phyloP scores from a whole-genome alignment of 2,797 vertebrate genomes.

The Periophthalmus magnuspinnatus region DNA sequence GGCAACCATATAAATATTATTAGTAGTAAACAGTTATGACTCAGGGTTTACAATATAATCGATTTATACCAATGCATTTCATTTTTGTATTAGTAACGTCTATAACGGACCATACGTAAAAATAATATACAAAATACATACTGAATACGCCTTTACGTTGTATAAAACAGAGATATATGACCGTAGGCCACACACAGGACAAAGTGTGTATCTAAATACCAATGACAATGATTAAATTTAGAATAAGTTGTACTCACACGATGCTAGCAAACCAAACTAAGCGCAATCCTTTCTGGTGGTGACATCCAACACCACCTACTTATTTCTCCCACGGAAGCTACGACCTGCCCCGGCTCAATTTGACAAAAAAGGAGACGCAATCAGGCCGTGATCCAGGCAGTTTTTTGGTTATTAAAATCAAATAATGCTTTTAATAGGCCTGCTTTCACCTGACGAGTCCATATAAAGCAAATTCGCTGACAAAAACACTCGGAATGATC shows the following conservation, averaged over 20 bases:
- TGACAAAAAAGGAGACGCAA: neutral
- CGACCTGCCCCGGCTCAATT: conserved; percentile 30
- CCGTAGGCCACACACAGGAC: conserved; percentile 35
- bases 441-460: conserved; percentile 25
- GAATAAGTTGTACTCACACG: conserved; percentile 60
- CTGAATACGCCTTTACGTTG: neutral
- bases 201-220: neutral
- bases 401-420: conserved; percentile 21
- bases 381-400: neutral
- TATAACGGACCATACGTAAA: neutral
- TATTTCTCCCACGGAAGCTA: conserved; percentile 59
- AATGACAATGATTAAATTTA: neutral
- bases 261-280: conserved; percentile 71
- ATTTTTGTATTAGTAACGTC: neutral
- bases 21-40: neutral
- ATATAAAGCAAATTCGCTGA: conserved; percentile 24
- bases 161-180: neutral
- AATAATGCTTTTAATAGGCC: conserved; percentile 10
- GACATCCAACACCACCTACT: conserved; percentile 74
- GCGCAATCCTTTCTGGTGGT: conserved; percentile 46
- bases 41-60: neutral
- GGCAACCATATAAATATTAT: neutral
- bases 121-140: conserved; percentile 25
- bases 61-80: neutral
- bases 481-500: conserved; percentile 46